A percentile compares a stretch with the other conserved stretches of the same genome.
phyloP scores from a whole-genome alignment of 2,113 vertebrate species.

The Stegastes partitus region DNA sequence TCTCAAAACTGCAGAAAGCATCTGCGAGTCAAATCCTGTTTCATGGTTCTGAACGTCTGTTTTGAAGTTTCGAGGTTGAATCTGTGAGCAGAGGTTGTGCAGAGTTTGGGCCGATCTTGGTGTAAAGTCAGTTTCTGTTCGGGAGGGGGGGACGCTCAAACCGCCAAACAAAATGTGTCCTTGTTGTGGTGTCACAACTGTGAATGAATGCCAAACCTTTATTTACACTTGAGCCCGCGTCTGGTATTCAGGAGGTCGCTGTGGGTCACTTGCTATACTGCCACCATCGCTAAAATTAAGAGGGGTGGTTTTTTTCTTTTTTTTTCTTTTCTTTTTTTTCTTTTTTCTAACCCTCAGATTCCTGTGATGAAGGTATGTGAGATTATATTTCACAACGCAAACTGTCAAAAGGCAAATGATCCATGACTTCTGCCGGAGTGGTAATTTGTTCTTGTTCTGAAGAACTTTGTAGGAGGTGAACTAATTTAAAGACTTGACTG shows the following conservation, averaged over 20 bases:
- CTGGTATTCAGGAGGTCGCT: slow-evolving; percentile 76
- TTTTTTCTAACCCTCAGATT: slow-evolving; percentile 38
- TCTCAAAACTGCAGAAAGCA: slow-evolving; percentile 25
- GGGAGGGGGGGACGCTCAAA: slow-evolving; percentile 7
- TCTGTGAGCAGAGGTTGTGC: slow-evolving; percentile 15
- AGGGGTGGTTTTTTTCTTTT: slow-evolving; percentile 39
- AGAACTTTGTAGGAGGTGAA: slow-evolving; percentile 12
- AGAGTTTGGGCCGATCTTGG: slow-evolving; percentile 27
- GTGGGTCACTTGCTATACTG: slow-evolving; percentile 70
- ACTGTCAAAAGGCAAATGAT: slow-evolving; percentile 68
- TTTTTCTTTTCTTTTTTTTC: slow-evolving; percentile 29
- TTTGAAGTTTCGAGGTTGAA: slow-evolving; percentile 8
- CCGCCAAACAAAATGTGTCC: slow-evolving; percentile 57
- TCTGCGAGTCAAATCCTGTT: slow-evolving; percentile 29
- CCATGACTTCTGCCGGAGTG: slow-evolving; percentile 46
- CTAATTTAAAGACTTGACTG: slow-evolving; percentile 7
- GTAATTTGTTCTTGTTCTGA: slow-evolving; percentile 44
- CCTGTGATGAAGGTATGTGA: slow-evolving; percentile 51
- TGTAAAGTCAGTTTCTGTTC: slow-evolving; percentile 47
- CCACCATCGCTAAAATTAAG: slow-evolving; percentile 71
- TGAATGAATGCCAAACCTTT: slow-evolving; percentile 75
- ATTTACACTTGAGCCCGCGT: slow-evolving; percentile 77
- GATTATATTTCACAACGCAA: slow-evolving; percentile 72
- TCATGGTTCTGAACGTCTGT: slow-evolving; percentile 14
- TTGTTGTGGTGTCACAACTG: slow-evolving; percentile 62